A percentile compares a stretch with the other conserved stretches of the same genome.
phyloP scores from a whole-genome alignment of 1,140 invertebrate genomes.

The Papilio helenus region DNA sequence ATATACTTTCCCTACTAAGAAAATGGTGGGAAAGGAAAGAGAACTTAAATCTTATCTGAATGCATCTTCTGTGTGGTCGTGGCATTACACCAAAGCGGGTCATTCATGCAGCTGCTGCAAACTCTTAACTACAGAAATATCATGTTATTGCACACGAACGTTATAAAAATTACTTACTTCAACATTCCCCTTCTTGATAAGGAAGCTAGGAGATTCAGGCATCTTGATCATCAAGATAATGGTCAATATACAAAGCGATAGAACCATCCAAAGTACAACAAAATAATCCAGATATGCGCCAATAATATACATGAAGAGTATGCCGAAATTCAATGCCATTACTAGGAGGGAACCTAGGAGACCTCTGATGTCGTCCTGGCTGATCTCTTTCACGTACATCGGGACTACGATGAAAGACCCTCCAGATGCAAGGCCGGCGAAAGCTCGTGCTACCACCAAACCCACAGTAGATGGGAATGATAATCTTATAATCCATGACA shows the following conservation, averaged over 20 bases:
- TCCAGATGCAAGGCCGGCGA: constrained; percentile 47
- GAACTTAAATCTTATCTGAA: too few species aligned
- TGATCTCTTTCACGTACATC: constrained; percentile 53
- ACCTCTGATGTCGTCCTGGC: constrained; percentile 50
- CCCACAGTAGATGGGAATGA: constrained; percentile 39
- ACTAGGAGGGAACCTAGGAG: constrained; percentile 45
- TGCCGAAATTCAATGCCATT: constrained; percentile 45
- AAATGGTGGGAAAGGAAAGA: too few species aligned
- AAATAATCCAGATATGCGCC: constrained; percentile 83
- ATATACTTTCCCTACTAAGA: too few species aligned
- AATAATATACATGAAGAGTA: constrained; percentile 79
- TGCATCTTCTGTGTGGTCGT: too few species aligned
- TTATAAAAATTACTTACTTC: constrained; percentile 45
- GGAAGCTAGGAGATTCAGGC: constrained; percentile 60
- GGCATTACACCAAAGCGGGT: too few species aligned
- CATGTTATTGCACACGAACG: too few species aligned
- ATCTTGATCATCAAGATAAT: constrained; percentile 50
- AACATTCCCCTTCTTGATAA: constrained; percentile 56
- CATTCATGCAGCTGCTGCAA: too few species aligned
- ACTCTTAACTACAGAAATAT: too few species aligned
- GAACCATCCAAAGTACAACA: constrained; percentile 50
- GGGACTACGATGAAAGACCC: constrained; percentile 48
- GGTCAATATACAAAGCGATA: constrained; percentile 46
- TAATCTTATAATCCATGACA: constrained; percentile 40
- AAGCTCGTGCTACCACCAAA: constrained; percentile 44